phyloP scores from a whole-genome alignment of 2,113 vertebrate species.

The Leucoraja erinaceus region DNA sequence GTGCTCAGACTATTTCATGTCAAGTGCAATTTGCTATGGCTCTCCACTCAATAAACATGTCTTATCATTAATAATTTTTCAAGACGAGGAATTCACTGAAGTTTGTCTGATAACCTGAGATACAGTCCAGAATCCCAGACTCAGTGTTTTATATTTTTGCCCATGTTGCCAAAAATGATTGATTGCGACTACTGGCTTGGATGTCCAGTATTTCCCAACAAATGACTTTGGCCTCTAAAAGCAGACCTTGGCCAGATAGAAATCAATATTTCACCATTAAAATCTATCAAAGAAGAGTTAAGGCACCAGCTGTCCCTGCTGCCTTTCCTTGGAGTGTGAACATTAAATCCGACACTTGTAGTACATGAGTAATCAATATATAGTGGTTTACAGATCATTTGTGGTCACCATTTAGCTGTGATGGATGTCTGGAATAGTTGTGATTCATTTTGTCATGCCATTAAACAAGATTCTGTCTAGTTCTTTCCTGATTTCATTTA shows the following conservation, averaged over 20 bases:
- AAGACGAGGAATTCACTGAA: slow-evolving; percentile 58
- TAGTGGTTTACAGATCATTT: slow-evolving; percentile 97
- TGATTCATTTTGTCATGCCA: slow-evolving; percentile 99
- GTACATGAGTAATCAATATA: slow-evolving; percentile 96
- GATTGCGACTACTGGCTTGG: slow-evolving; percentile 73
- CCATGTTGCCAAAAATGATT: slow-evolving; percentile 87
- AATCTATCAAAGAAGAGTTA: slow-evolving; percentile 98
- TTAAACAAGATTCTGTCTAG: slow-evolving; percentile 91
- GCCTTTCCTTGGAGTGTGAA: slow-evolving; percentile 81
- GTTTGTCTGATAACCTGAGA: slow-evolving; percentile 46
- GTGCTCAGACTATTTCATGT: slow-evolving; percentile 71
- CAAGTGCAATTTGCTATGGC: slow-evolving; percentile 76
- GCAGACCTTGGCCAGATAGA: slow-evolving; percentile 97
- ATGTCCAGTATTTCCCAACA: slow-evolving; percentile 94
- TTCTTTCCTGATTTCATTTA: slow-evolving; percentile 83
- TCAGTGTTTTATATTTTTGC: slow-evolving; percentile 66
- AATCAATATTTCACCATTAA: slow-evolving; percentile 99
- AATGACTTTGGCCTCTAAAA: slow-evolving; percentile 93
- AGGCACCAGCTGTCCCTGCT: slow-evolving; percentile 90
- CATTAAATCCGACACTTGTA: slow-evolving; percentile 99
- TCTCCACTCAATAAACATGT: slow-evolving; percentile 82
- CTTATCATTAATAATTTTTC: slow-evolving; percentile 86
- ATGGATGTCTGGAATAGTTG: slow-evolving; percentile 91
- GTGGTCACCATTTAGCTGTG: slow-evolving; percentile 91
- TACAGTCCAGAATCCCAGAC: slow-evolving; percentile 65